Percentiles rank a stretch among this genome's conserved stretches.
These are phyloP conservation scores for Eulemur rufifrons DNA, from an alignment of 2,113 vertebrate species.

Conservation along the genomic window DNA sequence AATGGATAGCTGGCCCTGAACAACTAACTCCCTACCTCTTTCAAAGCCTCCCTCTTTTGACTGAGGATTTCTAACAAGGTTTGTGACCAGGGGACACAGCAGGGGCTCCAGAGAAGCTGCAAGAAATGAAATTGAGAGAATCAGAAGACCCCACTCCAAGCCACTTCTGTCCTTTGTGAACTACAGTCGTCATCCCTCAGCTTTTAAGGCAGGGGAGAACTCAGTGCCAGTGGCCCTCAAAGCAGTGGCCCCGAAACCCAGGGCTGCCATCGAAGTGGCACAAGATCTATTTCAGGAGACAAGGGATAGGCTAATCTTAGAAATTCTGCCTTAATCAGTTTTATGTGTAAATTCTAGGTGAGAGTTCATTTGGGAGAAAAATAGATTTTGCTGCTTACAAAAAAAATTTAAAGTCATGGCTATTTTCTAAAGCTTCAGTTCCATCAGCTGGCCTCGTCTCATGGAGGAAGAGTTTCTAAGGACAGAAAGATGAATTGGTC, in stretches of 20 bases:
- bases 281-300: background rate
- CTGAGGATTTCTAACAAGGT: background rate
- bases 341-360: background rate
- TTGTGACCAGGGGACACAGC: background rate
- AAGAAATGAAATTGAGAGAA: background rate
- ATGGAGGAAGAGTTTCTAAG: background rate
- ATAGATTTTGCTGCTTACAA: background rate
- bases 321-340: background rate
- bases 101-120: background rate
- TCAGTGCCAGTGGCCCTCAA: background rate
- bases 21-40: background rate
- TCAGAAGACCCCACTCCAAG: background rate
- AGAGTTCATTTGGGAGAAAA: constrained; percentile 17
- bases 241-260: background rate
- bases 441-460: background rate
- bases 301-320: background rate
- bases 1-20: background rate
- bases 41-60: background rate
- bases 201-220: background rate
- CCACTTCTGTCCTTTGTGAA: background rate
- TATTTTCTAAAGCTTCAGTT: background rate
- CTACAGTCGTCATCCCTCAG: background rate
- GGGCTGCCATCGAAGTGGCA: background rate
- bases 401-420: background rate
- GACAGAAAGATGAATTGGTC: background rate